Conservation (phyloP, 2,797 vertebrate genomes). For the Vireo griseus region DNA sequence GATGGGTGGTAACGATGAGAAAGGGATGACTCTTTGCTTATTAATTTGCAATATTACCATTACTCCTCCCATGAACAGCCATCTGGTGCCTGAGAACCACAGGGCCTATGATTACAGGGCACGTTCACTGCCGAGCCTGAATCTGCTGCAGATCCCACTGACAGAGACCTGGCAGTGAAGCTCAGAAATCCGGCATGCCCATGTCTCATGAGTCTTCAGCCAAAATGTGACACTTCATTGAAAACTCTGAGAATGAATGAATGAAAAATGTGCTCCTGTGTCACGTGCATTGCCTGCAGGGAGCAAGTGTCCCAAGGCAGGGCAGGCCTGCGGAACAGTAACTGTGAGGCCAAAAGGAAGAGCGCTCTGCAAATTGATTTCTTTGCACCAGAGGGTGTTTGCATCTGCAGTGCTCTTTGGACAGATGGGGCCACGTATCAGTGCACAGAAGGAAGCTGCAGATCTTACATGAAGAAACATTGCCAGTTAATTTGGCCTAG, state of each 20-base stretch:
- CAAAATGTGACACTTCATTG: background rate
- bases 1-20: background rate
- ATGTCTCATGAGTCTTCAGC: background rate
- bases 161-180: background rate
- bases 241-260: background rate
- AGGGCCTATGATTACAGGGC: background rate
- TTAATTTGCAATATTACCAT: background rate
- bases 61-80: background rate
- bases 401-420: background rate
- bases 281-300: background rate
- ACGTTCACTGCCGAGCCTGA: accelerated
- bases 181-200: background rate
- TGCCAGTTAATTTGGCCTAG: background rate
- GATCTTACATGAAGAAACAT: background rate
- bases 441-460: background rate
- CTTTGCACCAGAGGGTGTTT: background rate
- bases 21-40: background rate
- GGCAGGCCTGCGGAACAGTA: background rate
- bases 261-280: background rate
- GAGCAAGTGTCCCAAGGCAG: background rate
- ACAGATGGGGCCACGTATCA: background rate
- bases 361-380: background rate
- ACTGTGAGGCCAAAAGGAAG: background rate
- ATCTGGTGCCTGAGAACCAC: background rate
- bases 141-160: background rate